These are phyloP conservation scores for Theonella swinhoei DNA, from an alignment of 37 sponge, comb jelly and placozoan species.

Conservation along the genomic window DNA sequence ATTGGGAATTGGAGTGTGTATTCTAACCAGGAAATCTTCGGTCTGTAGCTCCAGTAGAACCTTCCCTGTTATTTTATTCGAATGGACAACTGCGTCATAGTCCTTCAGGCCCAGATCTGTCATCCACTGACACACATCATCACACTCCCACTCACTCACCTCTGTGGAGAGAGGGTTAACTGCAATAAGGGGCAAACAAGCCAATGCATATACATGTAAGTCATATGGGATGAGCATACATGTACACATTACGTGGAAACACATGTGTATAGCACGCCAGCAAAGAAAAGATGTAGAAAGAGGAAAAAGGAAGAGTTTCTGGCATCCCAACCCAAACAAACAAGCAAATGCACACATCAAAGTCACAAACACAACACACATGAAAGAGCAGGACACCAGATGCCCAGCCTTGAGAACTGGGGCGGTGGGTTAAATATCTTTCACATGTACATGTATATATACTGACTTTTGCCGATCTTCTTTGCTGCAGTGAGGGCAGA, in stretches of 20 bases:
- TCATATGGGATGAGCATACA: not conserved
- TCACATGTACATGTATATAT: too few species aligned
- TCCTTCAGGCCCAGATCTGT: slow-evolving; percentile 57
- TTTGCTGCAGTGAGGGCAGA: slow-evolving; percentile 3
- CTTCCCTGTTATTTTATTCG: slow-evolving; percentile 36
- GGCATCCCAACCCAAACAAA: too few species aligned
- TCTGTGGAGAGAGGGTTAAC: slow-evolving; percentile 24
- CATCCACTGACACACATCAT: slow-evolving; percentile 72
- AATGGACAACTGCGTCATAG: slow-evolving; percentile 35
- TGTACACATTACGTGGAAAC: too few species aligned
- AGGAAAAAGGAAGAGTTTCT: not conserved
- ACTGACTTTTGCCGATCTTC: slow-evolving; percentile 51
- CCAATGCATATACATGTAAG: not conserved
- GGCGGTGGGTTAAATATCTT: too few species aligned
- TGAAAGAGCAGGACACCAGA: too few species aligned
- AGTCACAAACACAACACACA: too few species aligned
- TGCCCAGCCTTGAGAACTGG: too few species aligned
- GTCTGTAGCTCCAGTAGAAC: slow-evolving; percentile 40
- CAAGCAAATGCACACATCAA: too few species aligned
- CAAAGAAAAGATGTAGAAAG: too few species aligned
- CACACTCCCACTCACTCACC: slow-evolving; percentile 50
- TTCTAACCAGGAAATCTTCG: slow-evolving; percentile 28
- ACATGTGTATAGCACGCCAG: too few species aligned
- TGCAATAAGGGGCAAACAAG: not conserved
- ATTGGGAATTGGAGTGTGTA: too few species aligned